Base-by-base conservation (phyloP, 2,888 invertebrate species). In the Diogma glabrata region DNA sequence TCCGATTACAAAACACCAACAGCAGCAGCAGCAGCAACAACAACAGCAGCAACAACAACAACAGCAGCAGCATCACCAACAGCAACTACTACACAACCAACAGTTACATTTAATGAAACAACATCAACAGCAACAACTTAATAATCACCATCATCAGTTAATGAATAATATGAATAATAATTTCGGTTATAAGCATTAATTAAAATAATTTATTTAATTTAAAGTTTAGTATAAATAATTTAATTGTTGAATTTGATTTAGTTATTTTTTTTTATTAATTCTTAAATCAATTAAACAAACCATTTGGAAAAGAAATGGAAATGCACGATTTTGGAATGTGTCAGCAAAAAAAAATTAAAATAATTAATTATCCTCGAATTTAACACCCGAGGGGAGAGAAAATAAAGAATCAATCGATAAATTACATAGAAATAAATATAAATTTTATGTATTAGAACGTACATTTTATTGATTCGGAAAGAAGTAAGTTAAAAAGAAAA, bases 121-220 rank as follows among this genome's bases (percentile, higher is more conserved):
- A 30, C 59, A n/a, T 59, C 64, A 1, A 52, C 58, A 6, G 56
- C 64, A 14, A 56, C 60, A 1, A 60, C 63, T 17, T 49, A 58
- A 2, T 49, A 58, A n/a, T 46, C 61, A 56, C 60, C 56, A 23
- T 49, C 57, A 40, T 20, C 45, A 45, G 45, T 23, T 43, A 43
- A 43, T 43, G 43, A 43, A 43, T 43, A 43, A 43, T 43, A 22
- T 23, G 14, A 43, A 22, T n/a, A n/a, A 24, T 46, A 46, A 46
- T 24, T 46, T 46, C 24, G 46, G 46, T 46, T 46, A 46, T 24
- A 46, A 46, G 24, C 46, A 46, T 46, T 46, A 46, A 46, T 16
- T 7, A 9, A 24, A n/a, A n/a, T n/a, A n/a, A n/a, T n/a, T n/a
- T n/a, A n/a, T n/a, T n/a, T n/a, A n/a, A n/a, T n/a, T n/a, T n/a